Conservation (phyloP, 2,797 vertebrate species). For the Platalea minor region DNA sequence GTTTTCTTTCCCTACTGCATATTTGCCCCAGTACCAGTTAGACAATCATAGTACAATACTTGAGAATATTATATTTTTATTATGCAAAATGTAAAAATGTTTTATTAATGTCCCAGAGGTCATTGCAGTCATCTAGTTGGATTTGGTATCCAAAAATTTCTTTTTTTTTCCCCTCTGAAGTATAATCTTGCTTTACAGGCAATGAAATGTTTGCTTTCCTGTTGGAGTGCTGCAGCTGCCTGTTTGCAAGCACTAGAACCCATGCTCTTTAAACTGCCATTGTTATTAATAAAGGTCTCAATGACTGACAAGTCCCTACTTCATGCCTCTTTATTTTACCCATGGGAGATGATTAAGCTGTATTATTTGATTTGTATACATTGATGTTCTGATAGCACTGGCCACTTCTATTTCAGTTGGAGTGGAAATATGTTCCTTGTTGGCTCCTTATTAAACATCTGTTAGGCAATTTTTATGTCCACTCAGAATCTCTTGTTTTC, state of each 20-base stretch:
- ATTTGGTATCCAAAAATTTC: background rate
- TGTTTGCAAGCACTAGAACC: background rate
- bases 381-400: slow-evolving; percentile 33
- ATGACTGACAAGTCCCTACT: slow-evolving; percentile 59
- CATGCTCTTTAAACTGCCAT: background rate
- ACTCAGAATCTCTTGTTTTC: slow-evolving; percentile 14
- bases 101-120: background rate
- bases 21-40: background rate
- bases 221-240: slow-evolving; percentile 8
- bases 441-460: background rate
- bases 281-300: slow-evolving; percentile 58
- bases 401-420: slow-evolving; percentile 19
- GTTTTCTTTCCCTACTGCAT: background rate
- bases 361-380: slow-evolving; percentile 52
- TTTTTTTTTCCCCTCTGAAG: background rate
- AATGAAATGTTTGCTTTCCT: background rate
- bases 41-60: background rate
- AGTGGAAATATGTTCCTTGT: slow-evolving; percentile 17
- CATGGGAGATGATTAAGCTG: slow-evolving; percentile 42
- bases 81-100: background rate
- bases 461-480: background rate
- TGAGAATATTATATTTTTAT: background rate
- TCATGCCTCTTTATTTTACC: slow-evolving; percentile 53
- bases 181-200: background rate
- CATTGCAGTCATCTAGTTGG: background rate